These are phyloP conservation scores for Tapirus terrestris DNA, from an alignment of 2,113 vertebrate genomes.

Conservation along the genomic window DNA sequence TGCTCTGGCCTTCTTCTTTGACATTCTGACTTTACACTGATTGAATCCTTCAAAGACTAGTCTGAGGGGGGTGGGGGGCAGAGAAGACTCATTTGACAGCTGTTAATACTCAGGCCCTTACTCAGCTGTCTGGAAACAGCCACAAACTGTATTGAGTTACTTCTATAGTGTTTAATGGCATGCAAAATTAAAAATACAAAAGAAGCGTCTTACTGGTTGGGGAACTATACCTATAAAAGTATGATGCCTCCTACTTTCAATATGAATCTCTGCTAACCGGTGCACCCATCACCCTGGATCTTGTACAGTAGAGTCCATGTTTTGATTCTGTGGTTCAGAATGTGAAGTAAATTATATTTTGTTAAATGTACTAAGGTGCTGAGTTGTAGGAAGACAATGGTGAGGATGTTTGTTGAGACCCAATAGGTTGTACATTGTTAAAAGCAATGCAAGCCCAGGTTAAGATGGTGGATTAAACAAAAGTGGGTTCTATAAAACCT, in stretches of 20 bases:
- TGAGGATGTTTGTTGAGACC: neutral
- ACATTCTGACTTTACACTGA: slow-evolving; percentile 81
- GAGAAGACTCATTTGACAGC: slow-evolving; percentile 82
- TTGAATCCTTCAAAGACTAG: slow-evolving; percentile 83
- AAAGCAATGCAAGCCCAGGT: neutral
- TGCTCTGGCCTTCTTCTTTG: slow-evolving; percentile 80
- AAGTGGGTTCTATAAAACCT: neutral
- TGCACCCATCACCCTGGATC: neutral
- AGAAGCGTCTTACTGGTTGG: slow-evolving; percentile 67
- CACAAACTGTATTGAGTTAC: slow-evolving; percentile 85
- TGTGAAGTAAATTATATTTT: neutral
- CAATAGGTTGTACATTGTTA: neutral
- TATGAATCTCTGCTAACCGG: slow-evolving; percentile 32
- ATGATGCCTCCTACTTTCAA: neutral
- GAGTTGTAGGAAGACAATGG: neutral
- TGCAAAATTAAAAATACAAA: slow-evolving; percentile 79
- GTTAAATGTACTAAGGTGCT: neutral
- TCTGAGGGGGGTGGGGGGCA: slow-evolving; percentile 66
- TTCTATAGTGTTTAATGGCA: slow-evolving; percentile 77
- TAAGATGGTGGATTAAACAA: neutral
- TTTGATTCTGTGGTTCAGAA: neutral
- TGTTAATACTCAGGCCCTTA: slow-evolving; percentile 86
- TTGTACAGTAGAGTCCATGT: neutral
- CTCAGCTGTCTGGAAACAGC: slow-evolving; percentile 87
- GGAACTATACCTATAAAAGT: slow-evolving; percentile 45